phyloP scores from a whole-genome alignment of 1,140 invertebrate species.

The Solenopsis fugax region DNA sequence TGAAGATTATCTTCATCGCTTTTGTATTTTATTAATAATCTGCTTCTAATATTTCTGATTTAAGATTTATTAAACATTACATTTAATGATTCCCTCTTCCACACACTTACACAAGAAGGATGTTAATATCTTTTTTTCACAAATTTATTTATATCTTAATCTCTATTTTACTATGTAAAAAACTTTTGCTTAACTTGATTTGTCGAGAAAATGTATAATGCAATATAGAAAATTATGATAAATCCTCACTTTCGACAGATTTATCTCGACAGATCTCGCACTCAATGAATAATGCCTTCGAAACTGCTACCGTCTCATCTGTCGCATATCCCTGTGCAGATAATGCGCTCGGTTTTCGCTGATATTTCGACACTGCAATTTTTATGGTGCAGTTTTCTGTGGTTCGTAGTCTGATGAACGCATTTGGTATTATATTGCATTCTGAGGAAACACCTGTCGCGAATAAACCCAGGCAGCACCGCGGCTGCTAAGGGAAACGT shows the following conservation, averaged over 20 bases:
- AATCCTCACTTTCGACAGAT: neutral
- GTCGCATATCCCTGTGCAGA: neutral
- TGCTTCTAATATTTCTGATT: neutral
- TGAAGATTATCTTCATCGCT: neutral
- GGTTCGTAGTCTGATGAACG: neutral
- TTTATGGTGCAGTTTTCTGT: conserved; percentile 28
- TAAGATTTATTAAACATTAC: conserved; percentile 1
- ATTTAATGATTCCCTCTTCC: neutral
- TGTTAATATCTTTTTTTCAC: neutral
- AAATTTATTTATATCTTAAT: neutral
- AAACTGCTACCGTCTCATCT: neutral
- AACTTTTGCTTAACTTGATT: neutral
- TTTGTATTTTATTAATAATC: neutral
- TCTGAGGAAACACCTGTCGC: conserved; percentile 54
- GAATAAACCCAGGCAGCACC: conserved; percentile 37
- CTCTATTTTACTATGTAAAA: neutral
- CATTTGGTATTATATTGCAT: conserved; percentile 45
- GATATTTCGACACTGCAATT: neutral
- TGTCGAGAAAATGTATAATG: neutral
- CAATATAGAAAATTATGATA: conserved; percentile 7
- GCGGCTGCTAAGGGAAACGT: neutral
- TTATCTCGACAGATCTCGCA: neutral
- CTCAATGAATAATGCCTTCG: neutral
- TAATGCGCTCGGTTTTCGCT: neutral
- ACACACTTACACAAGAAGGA: neutral